phyloP scores from a whole-genome alignment of 2,888 invertebrate species.

The Adelognathus sp. region DNA sequence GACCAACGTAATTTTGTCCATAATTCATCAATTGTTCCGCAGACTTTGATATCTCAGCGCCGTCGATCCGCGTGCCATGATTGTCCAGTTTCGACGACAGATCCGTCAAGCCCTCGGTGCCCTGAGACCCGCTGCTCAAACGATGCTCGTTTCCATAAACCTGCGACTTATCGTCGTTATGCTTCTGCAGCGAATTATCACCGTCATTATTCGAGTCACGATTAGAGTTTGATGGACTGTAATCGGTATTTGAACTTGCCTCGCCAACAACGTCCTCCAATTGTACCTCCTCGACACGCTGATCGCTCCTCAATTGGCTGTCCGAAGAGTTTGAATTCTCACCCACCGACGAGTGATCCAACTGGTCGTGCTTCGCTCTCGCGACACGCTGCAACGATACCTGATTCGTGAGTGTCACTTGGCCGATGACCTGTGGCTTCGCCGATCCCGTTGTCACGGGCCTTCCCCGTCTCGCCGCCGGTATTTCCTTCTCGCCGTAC shows the following conservation, averaged over 20 bases:
- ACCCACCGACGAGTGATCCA: slow-evolving; percentile 75
- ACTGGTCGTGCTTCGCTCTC: slow-evolving; percentile 73
- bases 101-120: slow-evolving; percentile 60
- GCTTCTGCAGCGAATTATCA: slow-evolving; percentile 71
- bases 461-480: slow-evolving; percentile 71
- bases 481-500: slow-evolving; percentile 77
- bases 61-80: slow-evolving; percentile 58
- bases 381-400: slow-evolving; percentile 76
- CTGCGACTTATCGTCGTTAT: slow-evolving; percentile 68
- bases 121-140: slow-evolving; percentile 64
- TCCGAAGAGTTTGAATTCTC: slow-evolving; percentile 80
- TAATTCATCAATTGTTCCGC: slow-evolving; percentile 67
- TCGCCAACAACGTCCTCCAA: slow-evolving; percentile 78
- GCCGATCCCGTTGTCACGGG: slow-evolving; percentile 77
- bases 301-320: slow-evolving; percentile 76
- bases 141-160: slow-evolving; percentile 64
- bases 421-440: slow-evolving; percentile 76
- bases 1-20: slow-evolving; percentile 63
- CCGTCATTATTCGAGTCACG: slow-evolving; percentile 72
- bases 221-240: slow-evolving; percentile 73
- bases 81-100: slow-evolving; percentile 62
- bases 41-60: slow-evolving; percentile 62
- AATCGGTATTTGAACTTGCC: slow-evolving; percentile 75
- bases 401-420: slow-evolving; percentile 74
- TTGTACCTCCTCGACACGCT: slow-evolving; percentile 78